Base-by-base conservation (phyloP, 2,113 vertebrate genomes). In the Lepus timidus region DNA sequence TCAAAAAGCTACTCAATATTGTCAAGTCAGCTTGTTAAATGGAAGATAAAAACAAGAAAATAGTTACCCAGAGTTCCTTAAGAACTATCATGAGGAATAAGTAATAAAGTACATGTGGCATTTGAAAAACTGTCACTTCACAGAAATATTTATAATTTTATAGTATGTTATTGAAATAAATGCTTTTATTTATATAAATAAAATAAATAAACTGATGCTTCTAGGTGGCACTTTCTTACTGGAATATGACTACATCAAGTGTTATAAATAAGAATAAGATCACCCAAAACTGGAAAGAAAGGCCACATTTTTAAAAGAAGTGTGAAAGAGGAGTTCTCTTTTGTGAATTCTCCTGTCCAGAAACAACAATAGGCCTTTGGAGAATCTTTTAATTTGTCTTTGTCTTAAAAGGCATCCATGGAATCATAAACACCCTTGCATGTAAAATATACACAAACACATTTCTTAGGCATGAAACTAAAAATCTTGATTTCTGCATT, bases 351-450 rank as follows among this genome's bases (percentile, higher is more conserved):
- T 92, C 74, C 55, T 51, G 20, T 55, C 73, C 51, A 92, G 88
- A 4, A 84, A 86, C 10, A 78, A 84, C 25, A 83, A 25, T 17
- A 80, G 36, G 19, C 23, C 33, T 73, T 58, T 25, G 6, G 55
- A 93, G 12, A 90, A 71, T 85, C 81, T 79, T 36, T 92, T 87
- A 67, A 70, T 62, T 79, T 83, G 4, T 49, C 36, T 86, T 95
- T 55, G 13, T 83, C 36, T 93, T 51, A 86, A 33, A 74, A 96
- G 39, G 44, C 13, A 85, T 29, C 58, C 27, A 58, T 82, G 16
- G 25, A 29, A 10, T 88, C 9, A 82, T 52, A 82, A 82, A 90
- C 33, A 82, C 67, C 33, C 64, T 20, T 36, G 14, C 22, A 61
- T 36, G 64, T 5, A 75, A 25, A 22, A 86, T 8, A 33, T 12